phyloP scores from a whole-genome alignment of 2,888 invertebrate species.

The Lymantria dispar region DNA sequence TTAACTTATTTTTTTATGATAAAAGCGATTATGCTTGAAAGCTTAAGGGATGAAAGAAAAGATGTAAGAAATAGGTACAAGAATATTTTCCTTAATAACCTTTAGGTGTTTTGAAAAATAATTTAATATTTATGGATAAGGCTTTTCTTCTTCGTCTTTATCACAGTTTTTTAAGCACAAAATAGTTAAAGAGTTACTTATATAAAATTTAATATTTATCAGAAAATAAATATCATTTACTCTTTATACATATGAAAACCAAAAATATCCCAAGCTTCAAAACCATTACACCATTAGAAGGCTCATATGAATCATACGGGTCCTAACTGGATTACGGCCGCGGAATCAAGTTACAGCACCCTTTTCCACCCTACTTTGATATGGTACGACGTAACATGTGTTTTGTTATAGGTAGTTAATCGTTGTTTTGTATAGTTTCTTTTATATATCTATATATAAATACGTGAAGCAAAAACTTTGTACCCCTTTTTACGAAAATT shows the following conservation, averaged over 20 bases:
- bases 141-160: no score
- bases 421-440: slow-evolving; percentile 29
- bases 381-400: slow-evolving; percentile 53
- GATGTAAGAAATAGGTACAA: not conserved
- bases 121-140: no score
- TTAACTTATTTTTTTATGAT: slow-evolving; percentile 13
- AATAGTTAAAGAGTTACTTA: no score
- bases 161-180: no score
- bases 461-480: no score
- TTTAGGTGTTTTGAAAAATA: no score
- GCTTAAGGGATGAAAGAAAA: slow-evolving; percentile 8
- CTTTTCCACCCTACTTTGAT: slow-evolving; percentile 67
- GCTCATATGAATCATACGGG: slow-evolving; percentile 74
- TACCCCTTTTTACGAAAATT: no score
- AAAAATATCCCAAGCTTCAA: slow-evolving; percentile 7
- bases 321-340: slow-evolving; percentile 67
- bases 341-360: slow-evolving; percentile 72
- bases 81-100: no score
- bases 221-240: no score
- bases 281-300: slow-evolving; percentile 25
- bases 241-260: not conserved
- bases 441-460: not conserved
- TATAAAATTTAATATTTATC: no score
- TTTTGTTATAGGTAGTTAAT: slow-evolving; percentile 39
- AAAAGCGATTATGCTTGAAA: slow-evolving; percentile 6